phyloP scores from a whole-genome alignment of 2,113 vertebrate genomes.

The Calonectris borealis region DNA sequence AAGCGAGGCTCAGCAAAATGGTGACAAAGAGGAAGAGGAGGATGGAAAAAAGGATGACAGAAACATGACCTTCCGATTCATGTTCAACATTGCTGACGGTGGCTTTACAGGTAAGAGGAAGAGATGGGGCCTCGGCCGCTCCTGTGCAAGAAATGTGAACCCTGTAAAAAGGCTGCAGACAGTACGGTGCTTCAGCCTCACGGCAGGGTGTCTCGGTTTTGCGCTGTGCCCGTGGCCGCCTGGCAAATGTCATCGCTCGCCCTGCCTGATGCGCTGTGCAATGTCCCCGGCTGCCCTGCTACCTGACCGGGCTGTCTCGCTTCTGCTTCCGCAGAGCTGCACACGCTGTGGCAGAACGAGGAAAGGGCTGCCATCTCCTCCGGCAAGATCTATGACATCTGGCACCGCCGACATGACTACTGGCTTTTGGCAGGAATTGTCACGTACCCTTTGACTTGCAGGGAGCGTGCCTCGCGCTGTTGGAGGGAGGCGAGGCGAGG shows the following conservation, averaged over 20 bases:
- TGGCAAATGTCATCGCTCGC: accelerated
- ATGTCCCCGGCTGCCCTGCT: accelerated
- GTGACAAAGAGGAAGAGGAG: constrained; percentile 87
- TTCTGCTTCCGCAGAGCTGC: constrained; percentile 81
- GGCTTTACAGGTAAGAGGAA: constrained; percentile 88
- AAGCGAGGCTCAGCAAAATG: constrained; percentile 82
- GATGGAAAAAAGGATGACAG: constrained; percentile 89
- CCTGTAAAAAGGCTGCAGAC: accelerated
- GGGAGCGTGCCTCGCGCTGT: accelerated
- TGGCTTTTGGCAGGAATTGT: constrained; percentile 97
- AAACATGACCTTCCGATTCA: constrained; percentile 86
- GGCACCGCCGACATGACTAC: constrained; percentile 97
- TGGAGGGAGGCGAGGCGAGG: neutral
- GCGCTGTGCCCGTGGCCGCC: neutral
- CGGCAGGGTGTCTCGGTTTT: neutral
- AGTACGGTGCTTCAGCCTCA: neutral
- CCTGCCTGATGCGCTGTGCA: neutral
- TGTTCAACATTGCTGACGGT: constrained; percentile 98
- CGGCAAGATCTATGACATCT: constrained; percentile 96
- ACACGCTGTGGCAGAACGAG: constrained; percentile 97
- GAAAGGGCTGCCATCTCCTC: constrained; percentile 92
- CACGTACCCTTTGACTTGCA: constrained; percentile 86
- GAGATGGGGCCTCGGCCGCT: accelerated
- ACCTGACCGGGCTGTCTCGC: neutral
- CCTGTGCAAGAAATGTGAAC: neutral